Conservation (phyloP, 2,797 vertebrate species). For the Sternarchorhynchus goeldii region DNA sequence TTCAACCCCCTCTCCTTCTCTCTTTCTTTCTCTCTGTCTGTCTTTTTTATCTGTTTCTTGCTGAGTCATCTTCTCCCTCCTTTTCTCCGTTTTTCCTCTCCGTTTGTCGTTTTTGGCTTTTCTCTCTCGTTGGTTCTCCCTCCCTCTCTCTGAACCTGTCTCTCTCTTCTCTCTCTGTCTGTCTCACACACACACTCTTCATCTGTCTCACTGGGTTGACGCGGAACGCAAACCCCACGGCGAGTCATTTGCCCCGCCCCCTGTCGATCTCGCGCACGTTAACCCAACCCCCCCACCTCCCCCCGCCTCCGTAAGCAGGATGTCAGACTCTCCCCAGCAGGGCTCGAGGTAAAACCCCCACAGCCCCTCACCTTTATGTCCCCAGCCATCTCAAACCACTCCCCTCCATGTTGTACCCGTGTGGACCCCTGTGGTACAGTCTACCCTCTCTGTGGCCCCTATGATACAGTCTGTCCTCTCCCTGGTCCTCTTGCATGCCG, state of each 20-base stretch:
- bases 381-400: constrained; percentile 25
- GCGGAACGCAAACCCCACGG: constrained; percentile 14
- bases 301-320: constrained; percentile 83
- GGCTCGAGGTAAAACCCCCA: constrained; percentile 83
- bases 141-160: not conserved
- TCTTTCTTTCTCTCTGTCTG: too few species aligned
- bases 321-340: constrained; percentile 93
- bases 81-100: too few species aligned
- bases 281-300: constrained; percentile 62
- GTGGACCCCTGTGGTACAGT: constrained; percentile 7
- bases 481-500: too few species aligned
- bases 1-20: constrained; percentile 2
- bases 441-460: too few species aligned
- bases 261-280: constrained; percentile 32
- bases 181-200: constrained; percentile 63
- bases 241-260: constrained; percentile 16
- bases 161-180: constrained; percentile 8
- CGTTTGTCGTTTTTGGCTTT: too few species aligned
- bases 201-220: constrained; percentile 68
- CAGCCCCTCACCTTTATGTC: constrained; percentile 42
- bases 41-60: too few species aligned
- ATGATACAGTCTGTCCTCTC: too few species aligned
- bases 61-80: too few species aligned
- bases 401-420: constrained; percentile 21
- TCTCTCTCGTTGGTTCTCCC: not conserved